Conservation (phyloP, 2,888 invertebrate genomes). For the Drosophila ezoana region DNA sequence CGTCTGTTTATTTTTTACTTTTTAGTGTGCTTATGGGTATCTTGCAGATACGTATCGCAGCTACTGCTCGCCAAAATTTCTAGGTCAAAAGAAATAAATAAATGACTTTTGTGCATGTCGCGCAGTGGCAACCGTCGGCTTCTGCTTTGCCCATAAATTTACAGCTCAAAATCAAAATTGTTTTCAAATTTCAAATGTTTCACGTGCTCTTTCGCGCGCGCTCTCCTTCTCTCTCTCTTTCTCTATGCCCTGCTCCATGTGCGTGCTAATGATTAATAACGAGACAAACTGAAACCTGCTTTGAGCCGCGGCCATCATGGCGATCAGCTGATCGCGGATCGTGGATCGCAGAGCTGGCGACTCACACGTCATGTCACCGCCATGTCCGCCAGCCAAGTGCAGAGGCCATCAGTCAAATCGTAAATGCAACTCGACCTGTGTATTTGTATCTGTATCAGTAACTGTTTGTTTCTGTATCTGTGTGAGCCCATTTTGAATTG, state of each 20-base stretch:
- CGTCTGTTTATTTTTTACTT: slow-evolving; percentile 16
- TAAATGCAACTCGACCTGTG: slow-evolving; percentile 20
- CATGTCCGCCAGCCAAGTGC: slow-evolving; percentile 67
- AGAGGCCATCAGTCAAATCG: slow-evolving; percentile 47
- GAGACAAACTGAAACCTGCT: slow-evolving; percentile 65
- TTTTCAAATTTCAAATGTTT: slow-evolving; percentile 44
- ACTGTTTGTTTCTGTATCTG: slow-evolving; percentile 13
- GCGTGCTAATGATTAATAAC: slow-evolving; percentile 72
- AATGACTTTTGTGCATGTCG: slow-evolving; percentile 79
- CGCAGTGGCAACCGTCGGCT: slow-evolving; percentile 63
- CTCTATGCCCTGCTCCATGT: slow-evolving; percentile 11
- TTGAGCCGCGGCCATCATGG: slow-evolving; percentile 77
- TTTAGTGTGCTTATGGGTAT: slow-evolving; percentile 49
- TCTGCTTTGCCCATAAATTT: slow-evolving; percentile 59
- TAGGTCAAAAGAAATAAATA: slow-evolving; percentile 69
- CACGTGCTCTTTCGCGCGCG: not conserved
- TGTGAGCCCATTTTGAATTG: slow-evolving; percentile 76
- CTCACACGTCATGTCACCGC: slow-evolving; percentile 64
- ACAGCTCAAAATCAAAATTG: slow-evolving; percentile 62
- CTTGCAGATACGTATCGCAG: slow-evolving; percentile 70
- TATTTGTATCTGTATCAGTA: slow-evolving; percentile 22
- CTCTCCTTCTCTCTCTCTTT: not conserved
- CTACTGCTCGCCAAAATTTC: slow-evolving; percentile 53
- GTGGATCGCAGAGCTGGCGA: not conserved
- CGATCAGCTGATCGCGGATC: slow-evolving; percentile 68